Evolutionary conservation across 1,140 invertebrate genomes (phyloP).

Genomic region (Brachionus manjavacas): DNA sequence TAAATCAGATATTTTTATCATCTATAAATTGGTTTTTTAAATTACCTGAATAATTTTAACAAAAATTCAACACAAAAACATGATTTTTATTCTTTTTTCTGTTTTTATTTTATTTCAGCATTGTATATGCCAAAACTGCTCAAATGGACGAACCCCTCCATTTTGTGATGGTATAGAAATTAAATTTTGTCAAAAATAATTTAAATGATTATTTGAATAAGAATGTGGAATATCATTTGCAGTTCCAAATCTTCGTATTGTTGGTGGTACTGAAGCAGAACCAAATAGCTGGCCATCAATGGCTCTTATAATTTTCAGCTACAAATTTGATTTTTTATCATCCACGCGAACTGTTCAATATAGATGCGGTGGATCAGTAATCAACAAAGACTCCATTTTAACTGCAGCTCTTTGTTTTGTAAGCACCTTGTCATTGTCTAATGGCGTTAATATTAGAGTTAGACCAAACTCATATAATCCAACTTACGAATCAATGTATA

Average conservation of each 20-base stretch:
- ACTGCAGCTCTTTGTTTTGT: constrained; percentile 31
- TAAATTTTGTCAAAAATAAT: not conserved
- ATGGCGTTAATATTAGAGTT: not conserved
- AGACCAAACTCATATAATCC: not conserved
- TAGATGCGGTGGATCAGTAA: constrained; percentile 23
- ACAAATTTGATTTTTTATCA: not conserved
- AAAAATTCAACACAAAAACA: not conserved
- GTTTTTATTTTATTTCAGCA: not conserved
- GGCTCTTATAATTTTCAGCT: not conserved
- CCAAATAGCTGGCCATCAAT: constrained; percentile 20
- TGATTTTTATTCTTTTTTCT: not conserved
- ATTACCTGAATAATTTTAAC: no score
- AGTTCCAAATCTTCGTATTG: not conserved
- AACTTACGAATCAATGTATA: not conserved
- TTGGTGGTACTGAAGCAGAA: not conserved
- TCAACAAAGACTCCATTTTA: not conserved
- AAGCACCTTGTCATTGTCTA: not conserved
- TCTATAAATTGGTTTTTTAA: no score
- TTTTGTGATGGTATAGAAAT: not conserved
- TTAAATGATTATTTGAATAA: not conserved
- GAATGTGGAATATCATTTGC: not conserved
- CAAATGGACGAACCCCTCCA: not conserved
- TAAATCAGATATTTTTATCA: no score
- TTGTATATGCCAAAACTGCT: not conserved
- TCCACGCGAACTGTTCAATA: not conserved